A percentile compares a stretch with the other conserved stretches of the same genome.
These are phyloP conservation scores for Anagrus nilaparvatae DNA, from an alignment of 1,140 invertebrate species.

Conservation along the genomic window DNA sequence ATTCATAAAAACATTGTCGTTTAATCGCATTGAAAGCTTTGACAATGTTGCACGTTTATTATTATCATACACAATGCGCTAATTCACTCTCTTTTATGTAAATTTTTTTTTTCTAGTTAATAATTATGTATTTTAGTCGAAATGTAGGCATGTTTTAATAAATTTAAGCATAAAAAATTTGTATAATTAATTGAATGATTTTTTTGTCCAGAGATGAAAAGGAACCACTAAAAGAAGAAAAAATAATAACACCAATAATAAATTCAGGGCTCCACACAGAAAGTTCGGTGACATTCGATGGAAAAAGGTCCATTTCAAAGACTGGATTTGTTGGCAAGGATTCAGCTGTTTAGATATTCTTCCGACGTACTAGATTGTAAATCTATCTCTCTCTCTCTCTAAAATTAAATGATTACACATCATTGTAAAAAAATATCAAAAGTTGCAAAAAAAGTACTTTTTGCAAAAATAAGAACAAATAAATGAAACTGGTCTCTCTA, in stretches of 20 bases:
- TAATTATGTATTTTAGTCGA: conserved; percentile 11
- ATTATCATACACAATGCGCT: conserved; percentile 22
- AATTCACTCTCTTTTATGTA: conserved; percentile 17
- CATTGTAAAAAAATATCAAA: too few species aligned
- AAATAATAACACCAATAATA: conserved; percentile 47
- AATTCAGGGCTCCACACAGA: conserved; percentile 59
- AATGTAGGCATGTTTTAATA: conserved; percentile 8
- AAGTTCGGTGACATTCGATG: conserved; percentile 69
- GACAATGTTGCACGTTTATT: conserved; percentile 36
- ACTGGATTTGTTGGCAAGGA: conserved; percentile 76
- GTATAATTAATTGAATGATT: neutral
- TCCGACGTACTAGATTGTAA: conserved; percentile 46
- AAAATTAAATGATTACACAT: conserved; percentile 21
- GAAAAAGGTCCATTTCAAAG: conserved; percentile 65
- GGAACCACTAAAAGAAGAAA: conserved; percentile 60
- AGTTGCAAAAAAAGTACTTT: too few species aligned
- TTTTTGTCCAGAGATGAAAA: conserved; percentile 59
- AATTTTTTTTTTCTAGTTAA: conserved; percentile 14
- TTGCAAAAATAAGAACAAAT: too few species aligned
- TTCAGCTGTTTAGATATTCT: conserved; percentile 64
- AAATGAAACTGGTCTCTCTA: too few species aligned
- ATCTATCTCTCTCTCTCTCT: conserved; percentile 21
- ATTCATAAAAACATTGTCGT: too few species aligned
- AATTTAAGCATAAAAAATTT: neutral
- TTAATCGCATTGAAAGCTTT: conserved; percentile 35